Percentiles rank a stretch among this genome's conserved stretches.
Conservation (phyloP, 2,113 vertebrate genomes). For the Anolis sagrei region DNA sequence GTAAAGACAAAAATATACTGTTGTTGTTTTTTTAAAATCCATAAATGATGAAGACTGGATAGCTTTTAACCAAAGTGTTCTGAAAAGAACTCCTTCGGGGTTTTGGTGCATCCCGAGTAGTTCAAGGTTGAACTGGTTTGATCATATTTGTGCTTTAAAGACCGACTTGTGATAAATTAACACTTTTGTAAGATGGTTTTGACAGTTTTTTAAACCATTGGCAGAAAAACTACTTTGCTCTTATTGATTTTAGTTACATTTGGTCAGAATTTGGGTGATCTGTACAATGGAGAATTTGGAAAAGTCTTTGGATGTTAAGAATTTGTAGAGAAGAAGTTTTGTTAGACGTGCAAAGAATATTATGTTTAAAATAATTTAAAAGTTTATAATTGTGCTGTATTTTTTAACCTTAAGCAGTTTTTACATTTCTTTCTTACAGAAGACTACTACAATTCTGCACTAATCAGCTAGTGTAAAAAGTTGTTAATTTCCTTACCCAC, state of each 20-base stretch:
- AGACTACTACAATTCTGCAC: slow-evolving; percentile 14
- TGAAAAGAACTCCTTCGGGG: slow-evolving; percentile 58
- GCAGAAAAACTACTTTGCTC: slow-evolving; percentile 43
- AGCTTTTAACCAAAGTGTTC: slow-evolving; percentile 78
- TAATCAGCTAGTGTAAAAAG: slow-evolving; percentile 45
- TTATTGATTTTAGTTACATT: slow-evolving; percentile 65
- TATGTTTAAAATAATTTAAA: slow-evolving; percentile 78
- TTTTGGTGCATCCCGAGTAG: slow-evolving; percentile 37
- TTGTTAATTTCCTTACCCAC: neutral
- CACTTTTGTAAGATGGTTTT: slow-evolving; percentile 54
- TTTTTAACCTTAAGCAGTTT: slow-evolving; percentile 66
- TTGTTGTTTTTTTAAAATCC: slow-evolving; percentile 41
- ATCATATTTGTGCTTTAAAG: slow-evolving; percentile 49
- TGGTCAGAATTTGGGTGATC: slow-evolving; percentile 55
- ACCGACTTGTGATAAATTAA: slow-evolving; percentile 36
- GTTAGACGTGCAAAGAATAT: slow-evolving; percentile 64
- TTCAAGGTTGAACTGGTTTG: slow-evolving; percentile 52
- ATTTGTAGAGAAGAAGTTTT: slow-evolving; percentile 74
- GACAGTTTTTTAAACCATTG: slow-evolving; percentile 61
- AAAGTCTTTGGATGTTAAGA: slow-evolving; percentile 63
- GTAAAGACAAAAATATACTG: slow-evolving; percentile 46
- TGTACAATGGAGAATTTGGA: slow-evolving; percentile 60
- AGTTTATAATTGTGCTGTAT: slow-evolving; percentile 80
- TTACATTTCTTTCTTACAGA: slow-evolving; percentile 58
- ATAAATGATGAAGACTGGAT: slow-evolving; percentile 63